Conservation (phyloP, 2,113 vertebrate species). For the Phaethon lepturus region DNA sequence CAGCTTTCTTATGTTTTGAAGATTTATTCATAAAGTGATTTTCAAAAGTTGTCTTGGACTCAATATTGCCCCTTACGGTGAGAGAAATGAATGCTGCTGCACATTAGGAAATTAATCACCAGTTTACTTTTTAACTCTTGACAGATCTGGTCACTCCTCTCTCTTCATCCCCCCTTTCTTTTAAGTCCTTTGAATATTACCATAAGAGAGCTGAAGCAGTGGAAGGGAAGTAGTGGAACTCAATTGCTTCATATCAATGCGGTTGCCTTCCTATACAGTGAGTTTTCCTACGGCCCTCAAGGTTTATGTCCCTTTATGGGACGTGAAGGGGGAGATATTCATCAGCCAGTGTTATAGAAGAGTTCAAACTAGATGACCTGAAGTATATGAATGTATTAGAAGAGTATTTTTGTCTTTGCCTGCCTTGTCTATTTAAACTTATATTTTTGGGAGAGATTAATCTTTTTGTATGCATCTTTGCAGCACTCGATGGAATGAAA, state of each 20-base stretch:
- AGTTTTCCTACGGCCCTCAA: not conserved
- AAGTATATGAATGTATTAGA: not conserved
- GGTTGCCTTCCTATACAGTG: not conserved
- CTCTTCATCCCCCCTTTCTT: accelerated
- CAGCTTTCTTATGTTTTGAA: not conserved
- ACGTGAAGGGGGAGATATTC: accelerated
- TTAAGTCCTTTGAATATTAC: not conserved
- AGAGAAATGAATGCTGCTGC: not conserved
- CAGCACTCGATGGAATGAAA: not conserved
- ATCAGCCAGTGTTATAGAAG: not conserved
- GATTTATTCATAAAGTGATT: not conserved
- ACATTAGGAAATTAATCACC: not conserved
- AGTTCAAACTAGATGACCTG: not conserved
- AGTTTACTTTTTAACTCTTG: not conserved
- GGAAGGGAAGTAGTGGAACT: not conserved
- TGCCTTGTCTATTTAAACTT: not conserved
- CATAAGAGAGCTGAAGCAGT: not conserved
- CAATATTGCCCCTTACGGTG: not conserved
- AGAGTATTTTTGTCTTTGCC: not conserved
- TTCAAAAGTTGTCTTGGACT: not conserved
- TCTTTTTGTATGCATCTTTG: not conserved
- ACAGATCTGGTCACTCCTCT: not conserved
- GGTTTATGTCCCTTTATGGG: not conserved
- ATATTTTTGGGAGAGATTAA: not conserved
- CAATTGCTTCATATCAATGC: not conserved